Evolutionary conservation across 2,113 vertebrate genomes (phyloP).

Genomic region (Hirundichthys speculiger): DNA sequence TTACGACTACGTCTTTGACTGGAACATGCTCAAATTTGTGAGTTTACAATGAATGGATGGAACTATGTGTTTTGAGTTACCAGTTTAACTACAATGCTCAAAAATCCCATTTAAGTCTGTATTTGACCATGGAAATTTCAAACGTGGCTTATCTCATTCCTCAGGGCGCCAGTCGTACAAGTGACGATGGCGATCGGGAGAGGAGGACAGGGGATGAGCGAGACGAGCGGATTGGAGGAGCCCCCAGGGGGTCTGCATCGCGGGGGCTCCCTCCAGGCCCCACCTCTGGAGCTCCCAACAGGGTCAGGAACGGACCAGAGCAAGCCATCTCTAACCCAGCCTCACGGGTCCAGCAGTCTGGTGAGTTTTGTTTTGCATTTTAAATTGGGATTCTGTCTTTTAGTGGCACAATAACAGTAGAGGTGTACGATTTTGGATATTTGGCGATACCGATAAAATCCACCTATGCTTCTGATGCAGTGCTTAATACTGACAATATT

Average conservation of each 20-base stretch:
- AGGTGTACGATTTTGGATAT: no score
- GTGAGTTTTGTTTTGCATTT: slow-evolving; percentile 73
- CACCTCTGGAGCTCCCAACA: slow-evolving; percentile 87
- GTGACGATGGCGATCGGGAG: slow-evolving; percentile 92
- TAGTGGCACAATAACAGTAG: no score
- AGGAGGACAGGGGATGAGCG: slow-evolving; percentile 87
- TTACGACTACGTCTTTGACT: slow-evolving; percentile 97
- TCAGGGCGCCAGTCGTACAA: slow-evolving; percentile 92
- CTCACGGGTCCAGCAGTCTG: slow-evolving; percentile 93
- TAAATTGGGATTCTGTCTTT: no score
- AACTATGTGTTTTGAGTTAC: background rate
- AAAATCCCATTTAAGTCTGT: background rate
- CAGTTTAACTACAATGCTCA: no score
- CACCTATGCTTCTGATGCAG: no score
- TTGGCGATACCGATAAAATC: no score
- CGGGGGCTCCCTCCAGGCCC: slow-evolving; percentile 81
- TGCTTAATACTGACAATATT: no score
- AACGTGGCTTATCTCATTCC: background rate
- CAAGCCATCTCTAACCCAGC: slow-evolving; percentile 92
- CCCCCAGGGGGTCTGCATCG: slow-evolving; percentile 82
- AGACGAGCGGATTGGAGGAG: slow-evolving; percentile 91
- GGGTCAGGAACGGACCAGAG: slow-evolving; percentile 90
- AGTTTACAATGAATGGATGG: slow-evolving; percentile 64
- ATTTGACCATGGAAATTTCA: background rate
- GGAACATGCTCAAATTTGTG: slow-evolving; percentile 99